Percentiles rank a stretch among this genome's conserved stretches.
phyloP scores from a whole-genome alignment of 2,113 vertebrate species.

The Thermophis baileyi region DNA sequence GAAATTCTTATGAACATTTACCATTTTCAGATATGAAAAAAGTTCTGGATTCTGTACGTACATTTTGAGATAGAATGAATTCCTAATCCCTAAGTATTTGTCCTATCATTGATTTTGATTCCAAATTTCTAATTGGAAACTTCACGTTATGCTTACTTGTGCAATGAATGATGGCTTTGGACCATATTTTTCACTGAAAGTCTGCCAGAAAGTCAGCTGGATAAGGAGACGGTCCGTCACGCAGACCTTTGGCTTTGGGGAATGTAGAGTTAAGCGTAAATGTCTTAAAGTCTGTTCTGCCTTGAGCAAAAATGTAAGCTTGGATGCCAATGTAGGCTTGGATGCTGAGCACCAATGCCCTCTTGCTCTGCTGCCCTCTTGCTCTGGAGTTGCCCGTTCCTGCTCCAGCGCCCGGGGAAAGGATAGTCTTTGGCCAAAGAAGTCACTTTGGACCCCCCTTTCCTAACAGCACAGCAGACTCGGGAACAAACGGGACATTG shows the following conservation, averaged over 20 bases:
- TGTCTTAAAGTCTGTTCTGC: background rate
- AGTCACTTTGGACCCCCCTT: background rate
- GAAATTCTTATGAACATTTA: background rate
- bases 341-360: background rate
- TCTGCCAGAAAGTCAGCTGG: background rate
- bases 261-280: background rate
- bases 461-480: background rate
- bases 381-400: too few relatives aligned
- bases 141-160: background rate
- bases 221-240: background rate
- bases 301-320: background rate
- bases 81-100: background rate
- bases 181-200: background rate
- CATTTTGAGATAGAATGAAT: background rate
- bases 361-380: background rate
- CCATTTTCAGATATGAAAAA: background rate
- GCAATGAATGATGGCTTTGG: background rate
- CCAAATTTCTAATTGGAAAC: background rate
- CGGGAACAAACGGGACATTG: background rate
- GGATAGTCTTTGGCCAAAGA: background rate
- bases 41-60: rapidly evolving
- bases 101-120: background rate
- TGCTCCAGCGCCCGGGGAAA: background rate
- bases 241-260: background rate
- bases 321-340: background rate